These are phyloP conservation scores for Melanotaenia boesemani DNA, from an alignment of 2,797 vertebrate species.

Conservation along the genomic window DNA sequence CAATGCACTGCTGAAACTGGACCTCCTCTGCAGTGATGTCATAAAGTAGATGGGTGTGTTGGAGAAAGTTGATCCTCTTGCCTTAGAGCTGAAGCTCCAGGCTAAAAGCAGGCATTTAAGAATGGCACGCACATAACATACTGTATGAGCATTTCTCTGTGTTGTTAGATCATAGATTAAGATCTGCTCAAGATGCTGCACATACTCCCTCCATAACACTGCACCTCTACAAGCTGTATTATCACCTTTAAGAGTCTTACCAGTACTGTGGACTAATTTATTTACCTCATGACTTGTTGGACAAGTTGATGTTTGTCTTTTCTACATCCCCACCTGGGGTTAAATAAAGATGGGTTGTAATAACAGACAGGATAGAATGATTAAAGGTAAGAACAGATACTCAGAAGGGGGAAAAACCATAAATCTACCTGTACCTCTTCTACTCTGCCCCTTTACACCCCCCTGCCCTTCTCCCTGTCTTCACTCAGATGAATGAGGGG, in stretches of 20 bases:
- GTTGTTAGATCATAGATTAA: slow-evolving; percentile 8
- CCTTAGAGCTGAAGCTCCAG: slow-evolving; percentile 53
- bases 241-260: background rate
- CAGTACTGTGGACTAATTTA: background rate
- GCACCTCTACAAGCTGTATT: background rate
- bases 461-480: slow-evolving; percentile 46
- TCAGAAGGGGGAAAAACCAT: slow-evolving; percentile 53
- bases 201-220: background rate
- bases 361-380: slow-evolving; percentile 68
- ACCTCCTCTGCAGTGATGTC: slow-evolving; percentile 70
- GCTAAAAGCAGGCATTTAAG: slow-evolving; percentile 25
- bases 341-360: slow-evolving; percentile 58
- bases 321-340: slow-evolving; percentile 39
- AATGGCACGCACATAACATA: slow-evolving; percentile 27
- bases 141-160: slow-evolving; percentile 10
- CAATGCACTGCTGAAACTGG: slow-evolving; percentile 69
- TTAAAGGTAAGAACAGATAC: slow-evolving; percentile 68
- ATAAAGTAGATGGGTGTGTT: slow-evolving; percentile 69
- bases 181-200: background rate
- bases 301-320: slow-evolving; percentile 60
- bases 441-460: slow-evolving; percentile 39
- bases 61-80: slow-evolving; percentile 75
- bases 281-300: slow-evolving; percentile 20
- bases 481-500: slow-evolving; percentile 76
- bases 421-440: slow-evolving; percentile 65